Evolutionary conservation across 2,113 vertebrate genomes (phyloP), one percentile per base, ranked within the genome.

Genomic region (Picathartes gymnocephalus): DNA sequence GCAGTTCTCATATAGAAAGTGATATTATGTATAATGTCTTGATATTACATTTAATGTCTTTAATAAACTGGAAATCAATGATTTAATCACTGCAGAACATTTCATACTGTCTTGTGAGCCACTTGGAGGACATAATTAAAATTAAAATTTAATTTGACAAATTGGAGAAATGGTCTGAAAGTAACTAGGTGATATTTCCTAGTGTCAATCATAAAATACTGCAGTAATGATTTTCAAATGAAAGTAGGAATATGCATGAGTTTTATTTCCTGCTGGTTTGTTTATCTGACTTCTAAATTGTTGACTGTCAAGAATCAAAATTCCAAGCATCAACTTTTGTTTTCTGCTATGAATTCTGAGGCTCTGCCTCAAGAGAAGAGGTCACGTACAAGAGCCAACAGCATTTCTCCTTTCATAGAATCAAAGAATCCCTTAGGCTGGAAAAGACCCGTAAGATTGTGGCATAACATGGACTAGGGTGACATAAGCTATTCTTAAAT

Each of bases 91-190:
- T 58, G 28, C 18, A 71, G 64, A 82, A 81, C 39, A 68, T 88
- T 74, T 92, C 45, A 86, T 33, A 69, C 6, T 85, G 51, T 68
- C 76, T 83, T 92, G 69, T 61, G 42, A 91, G 31, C 3, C 3
- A 81, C 57, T 92, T 40, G 31, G 60, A 93, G 69, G 83, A 78
- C 54, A 88, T 70, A 0, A 74, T 48, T 92, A 88, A 90, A 92
- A 90, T 93, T 65, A 86, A 93, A 81, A 60, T 81, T 94, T 86
- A 86, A 88, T 91, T 91, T 92, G 51, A 89, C 47, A 73, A 57
- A 91, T 44, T 71, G 44, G 37, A 90, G 56, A 92, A 93, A 88
- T 60, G 22, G 25, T 47, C 56, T 92, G 80, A 89, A 88, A 71
- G 35, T 44, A 81, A 81, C 39, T n/a, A 71, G 48, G 47, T 33